phyloP scores from a whole-genome alignment of 2,113 vertebrate genomes.

The Nycticebus coucang region DNA sequence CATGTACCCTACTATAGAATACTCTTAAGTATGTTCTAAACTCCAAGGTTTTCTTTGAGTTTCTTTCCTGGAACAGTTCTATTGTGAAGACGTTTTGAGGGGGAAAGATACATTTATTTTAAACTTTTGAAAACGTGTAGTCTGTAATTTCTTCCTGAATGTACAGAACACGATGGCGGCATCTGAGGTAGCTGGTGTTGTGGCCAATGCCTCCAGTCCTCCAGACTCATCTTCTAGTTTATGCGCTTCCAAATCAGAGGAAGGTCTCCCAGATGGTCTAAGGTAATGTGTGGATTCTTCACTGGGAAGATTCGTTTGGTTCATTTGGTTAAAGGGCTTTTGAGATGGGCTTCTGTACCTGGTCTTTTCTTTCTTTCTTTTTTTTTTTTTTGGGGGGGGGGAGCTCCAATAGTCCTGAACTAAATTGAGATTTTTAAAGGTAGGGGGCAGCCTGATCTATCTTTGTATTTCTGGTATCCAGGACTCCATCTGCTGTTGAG shows the following conservation, averaged over 20 bases:
- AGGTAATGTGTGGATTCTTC: constrained; percentile 63
- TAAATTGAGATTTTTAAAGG: background rate
- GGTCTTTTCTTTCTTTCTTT: background rate
- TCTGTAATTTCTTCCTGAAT: constrained; percentile 66
- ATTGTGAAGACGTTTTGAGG: background rate
- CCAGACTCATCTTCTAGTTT: constrained; percentile 46
- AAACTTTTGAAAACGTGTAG: constrained; percentile 25
- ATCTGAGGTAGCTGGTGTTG: constrained; percentile 64
- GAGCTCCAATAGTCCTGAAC: background rate
- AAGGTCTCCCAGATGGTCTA: constrained; percentile 64
- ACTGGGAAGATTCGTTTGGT: background rate
- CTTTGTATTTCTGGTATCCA: background rate
- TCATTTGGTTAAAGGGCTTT: background rate
- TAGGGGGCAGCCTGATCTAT: background rate
- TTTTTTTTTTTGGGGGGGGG: too few relatives aligned
- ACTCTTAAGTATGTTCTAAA: background rate
- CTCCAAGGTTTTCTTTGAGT: background rate
- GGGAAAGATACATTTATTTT: background rate
- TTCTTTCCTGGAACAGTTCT: background rate
- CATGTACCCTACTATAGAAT: background rate
- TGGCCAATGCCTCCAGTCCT: constrained; percentile 46
- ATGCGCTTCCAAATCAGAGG: constrained; percentile 57
- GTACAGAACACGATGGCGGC: constrained; percentile 74
- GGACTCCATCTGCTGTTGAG: background rate
- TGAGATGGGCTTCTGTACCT: background rate